Base-by-base conservation (phyloP, 2,797 vertebrate genomes). In the Oreochromis grahami region DNA sequence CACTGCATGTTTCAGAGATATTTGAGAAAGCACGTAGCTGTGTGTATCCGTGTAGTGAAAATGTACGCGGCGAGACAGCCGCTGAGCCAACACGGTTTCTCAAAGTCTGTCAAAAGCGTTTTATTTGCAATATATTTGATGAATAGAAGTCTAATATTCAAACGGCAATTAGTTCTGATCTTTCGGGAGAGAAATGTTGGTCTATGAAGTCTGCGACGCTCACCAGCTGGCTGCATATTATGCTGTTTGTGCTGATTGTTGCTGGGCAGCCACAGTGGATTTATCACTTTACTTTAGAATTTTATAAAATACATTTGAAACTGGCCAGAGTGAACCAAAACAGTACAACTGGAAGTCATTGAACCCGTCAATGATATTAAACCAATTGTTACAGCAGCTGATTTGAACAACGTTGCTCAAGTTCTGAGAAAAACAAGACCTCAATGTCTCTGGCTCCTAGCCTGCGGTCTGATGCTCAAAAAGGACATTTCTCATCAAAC, bases 401-500 rank as follows among this genome's bases (percentile, higher is more conserved):
- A 55, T 81, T 74, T 76, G 26, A 68, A 10, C 2, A 32, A 48
- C 13, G 26, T 72, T 83, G 24, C n/a, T 53, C 9, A 78, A 72
- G 43, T 60, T 88, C 24, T 45, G 19, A 52, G 72, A 76, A 60
- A 77, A 77, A 50, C 9, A 55, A 56, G 12, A 43, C 41, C 60
- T 55, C 26, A 50, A 3, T 3, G 24, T 52, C 38, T 79, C 52
- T 78, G 79, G 36, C 32, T 76, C 63, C 5, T 12, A 10, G 19
- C 85, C 34, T 86, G 38, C 43, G 3, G 60, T 70, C 36, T 19
- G 70, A 80, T 48, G 70, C 82, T 70, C 48, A 81, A 79, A 86
- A 84, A 87, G 82, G 52, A 14, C 65, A 82, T n/a, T 70, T 84
- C 77, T 65, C 77, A 86, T 88, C 68, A 86, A 92, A 86, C 80